Conservation (phyloP, 2,888 invertebrate species). For the Steromphala cineraria region DNA sequence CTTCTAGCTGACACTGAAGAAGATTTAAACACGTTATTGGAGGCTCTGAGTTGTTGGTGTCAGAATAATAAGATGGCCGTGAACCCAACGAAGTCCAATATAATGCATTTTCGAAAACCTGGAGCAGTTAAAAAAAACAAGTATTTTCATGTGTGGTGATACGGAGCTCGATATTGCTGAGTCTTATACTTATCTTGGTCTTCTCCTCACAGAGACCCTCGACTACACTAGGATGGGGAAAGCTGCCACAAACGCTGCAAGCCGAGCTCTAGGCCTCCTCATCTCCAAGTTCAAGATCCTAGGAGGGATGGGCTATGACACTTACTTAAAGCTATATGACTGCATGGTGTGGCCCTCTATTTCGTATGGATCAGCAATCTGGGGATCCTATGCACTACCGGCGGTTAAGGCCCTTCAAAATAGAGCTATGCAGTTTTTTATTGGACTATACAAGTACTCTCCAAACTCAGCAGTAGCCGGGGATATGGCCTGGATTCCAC, state of each 20-base stretch:
- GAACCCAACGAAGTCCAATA: background rate
- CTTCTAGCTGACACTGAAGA: background rate
- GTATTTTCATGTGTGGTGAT: background rate
- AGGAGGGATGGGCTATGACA: too few species aligned
- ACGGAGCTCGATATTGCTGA: background rate
- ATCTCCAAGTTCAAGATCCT: too few species aligned
- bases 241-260: background rate
- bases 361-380: slow-evolving; percentile 19
- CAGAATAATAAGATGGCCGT: background rate
- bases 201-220: slow-evolving; percentile 7
- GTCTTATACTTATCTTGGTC: background rate
- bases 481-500: slow-evolving; percentile 6
- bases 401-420: slow-evolving; percentile 19
- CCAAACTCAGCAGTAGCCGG: slow-evolving; percentile 6
- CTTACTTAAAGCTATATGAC: too few species aligned
- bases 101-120: background rate
- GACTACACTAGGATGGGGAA: slow-evolving; percentile 18
- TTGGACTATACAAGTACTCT: background rate
- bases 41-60: background rate
- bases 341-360: background rate
- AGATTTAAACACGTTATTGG: background rate
- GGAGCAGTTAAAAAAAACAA: background rate
- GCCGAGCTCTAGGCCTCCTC: slow-evolving; percentile 6
- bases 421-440: background rate
- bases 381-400: background rate